Base-by-base conservation (phyloP, 35 echinoderm and acorn worm genomes). In the Chiridota heheva region DNA sequence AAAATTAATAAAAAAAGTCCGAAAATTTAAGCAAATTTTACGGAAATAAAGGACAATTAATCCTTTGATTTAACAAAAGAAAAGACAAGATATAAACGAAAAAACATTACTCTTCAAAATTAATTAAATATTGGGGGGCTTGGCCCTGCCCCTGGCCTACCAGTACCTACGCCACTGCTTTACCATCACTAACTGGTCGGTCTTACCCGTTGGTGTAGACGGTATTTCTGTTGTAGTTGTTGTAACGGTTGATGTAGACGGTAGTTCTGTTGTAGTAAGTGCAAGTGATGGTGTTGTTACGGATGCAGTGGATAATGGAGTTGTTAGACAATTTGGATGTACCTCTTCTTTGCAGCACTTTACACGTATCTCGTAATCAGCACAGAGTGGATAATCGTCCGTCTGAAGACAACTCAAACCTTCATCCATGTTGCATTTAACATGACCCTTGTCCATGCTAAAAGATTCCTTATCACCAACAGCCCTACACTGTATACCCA, bases 331-430 rank as follows among this genome's bases (percentile, higher is more conserved):
- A 25, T 27, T 5, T 18, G 7, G 30, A 60, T 60, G 53, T 20
- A 20, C 35, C 75, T 60, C 46, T 15, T 60, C 40, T 18, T 62
- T 17, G n/a, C 75, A 78, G 42, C 75, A 78, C 1, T 60, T 29
- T 15, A 78, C 15, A 16, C 75, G 25, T 4, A 78, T 78, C 34
- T 78, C 75, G 33, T 78, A 78, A 58, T 78, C 75, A 31, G 58
- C 58, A 27, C 75, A 78, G 1, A 62, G 58, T 18, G 62, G 38
- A 39, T 58, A 49, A 6, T 39, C 17, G 17, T 57, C 3, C 75
- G 36, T 42, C 42, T 78, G 42, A 25, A 42, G 25, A 35, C 75
- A 78, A 18, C 58, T 30, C 1, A 78, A 57, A 24, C 75, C 75
- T n/a, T 78, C 51, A 22, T 49, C 62, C 7, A 78, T 49, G 28